A percentile compares a stretch with the other conserved stretches of the same genome.
These are phyloP conservation scores for Teleogryllus oceanicus DNA, from an alignment of 2,888 invertebrate species.

Conservation along the genomic window DNA sequence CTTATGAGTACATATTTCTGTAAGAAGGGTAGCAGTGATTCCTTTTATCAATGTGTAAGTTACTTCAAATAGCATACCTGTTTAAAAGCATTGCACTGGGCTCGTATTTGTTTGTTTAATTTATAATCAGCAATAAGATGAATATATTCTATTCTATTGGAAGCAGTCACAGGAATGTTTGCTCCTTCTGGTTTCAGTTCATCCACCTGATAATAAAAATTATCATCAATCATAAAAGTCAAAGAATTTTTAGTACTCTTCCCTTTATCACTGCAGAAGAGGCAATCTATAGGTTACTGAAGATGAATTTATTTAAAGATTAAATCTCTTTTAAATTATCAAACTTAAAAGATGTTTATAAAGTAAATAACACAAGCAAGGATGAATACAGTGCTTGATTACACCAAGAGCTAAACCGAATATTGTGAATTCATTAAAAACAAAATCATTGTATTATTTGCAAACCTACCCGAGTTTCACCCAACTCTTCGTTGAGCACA, in stretches of 20 bases:
- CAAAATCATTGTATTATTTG: background rate
- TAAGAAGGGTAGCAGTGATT: too few relatives aligned
- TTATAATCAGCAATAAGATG: slow-evolving; percentile 95
- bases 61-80: slow-evolving; percentile 38
- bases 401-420: too few relatives aligned
- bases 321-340: too few relatives aligned
- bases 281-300: too few relatives aligned
- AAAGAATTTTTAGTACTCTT: background rate
- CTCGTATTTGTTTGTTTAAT: slow-evolving; percentile 81
- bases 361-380: background rate
- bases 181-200: slow-evolving; percentile 89
- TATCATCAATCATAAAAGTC: slow-evolving; percentile 24
- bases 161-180: slow-evolving; percentile 84
- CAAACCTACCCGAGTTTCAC: slow-evolving; percentile 69
- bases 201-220: slow-evolving; percentile 57
- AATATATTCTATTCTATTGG: slow-evolving; percentile 94
- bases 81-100: slow-evolving; percentile 84
- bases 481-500: slow-evolving; percentile 82
- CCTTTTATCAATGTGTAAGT: too few relatives aligned
- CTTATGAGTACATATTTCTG: too few relatives aligned
- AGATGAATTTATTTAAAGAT: too few relatives aligned
- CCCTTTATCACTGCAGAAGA: too few relatives aligned
- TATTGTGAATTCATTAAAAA: too few relatives aligned
- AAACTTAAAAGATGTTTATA: background rate
- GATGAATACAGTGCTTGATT: slow-evolving; percentile 3